These are phyloP conservation scores for Bovichtus variegatus DNA, from an alignment of 2,797 vertebrate genomes.

Conservation along the genomic window DNA sequence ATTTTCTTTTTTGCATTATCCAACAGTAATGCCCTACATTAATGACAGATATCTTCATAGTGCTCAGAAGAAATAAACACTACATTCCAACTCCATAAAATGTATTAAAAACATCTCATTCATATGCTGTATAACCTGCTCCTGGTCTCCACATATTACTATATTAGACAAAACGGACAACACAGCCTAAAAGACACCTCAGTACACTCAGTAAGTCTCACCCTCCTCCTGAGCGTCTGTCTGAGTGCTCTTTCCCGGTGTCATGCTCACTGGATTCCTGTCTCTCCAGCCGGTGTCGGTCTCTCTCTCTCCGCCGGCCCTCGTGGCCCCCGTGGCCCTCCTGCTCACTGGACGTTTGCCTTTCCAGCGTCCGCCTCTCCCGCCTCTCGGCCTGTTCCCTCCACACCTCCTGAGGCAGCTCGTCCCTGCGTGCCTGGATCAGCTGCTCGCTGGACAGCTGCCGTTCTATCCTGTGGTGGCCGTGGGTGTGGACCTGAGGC, in stretches of 20 bases:
- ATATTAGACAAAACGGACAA: not conserved
- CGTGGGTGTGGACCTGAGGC: conserved; percentile 76
- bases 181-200: not conserved
- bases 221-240: conserved; percentile 86
- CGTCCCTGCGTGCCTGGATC: conserved; percentile 83
- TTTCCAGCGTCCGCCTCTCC: conserved; percentile 83
- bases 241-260: conserved; percentile 85
- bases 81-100: not conserved
- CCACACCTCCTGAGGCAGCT: conserved; percentile 89
- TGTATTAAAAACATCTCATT: not conserved
- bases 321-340: conserved; percentile 78
- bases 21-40: not conserved
- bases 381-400: conserved; percentile 83
- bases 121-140: not conserved
- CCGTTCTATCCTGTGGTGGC: conserved; percentile 76
- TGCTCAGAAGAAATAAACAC: not conserved
- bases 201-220: conserved; percentile 51
- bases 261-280: conserved; percentile 94
- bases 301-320: conserved; percentile 85
- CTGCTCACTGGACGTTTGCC: conserved; percentile 86
- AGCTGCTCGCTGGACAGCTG: conserved; percentile 85
- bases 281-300: conserved; percentile 88
- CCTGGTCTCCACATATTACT: not conserved
- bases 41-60: not conserved
- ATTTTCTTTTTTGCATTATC: not conserved